phyloP scores from a whole-genome alignment of 2,888 invertebrate species.

The Eutolmus rufibarbis region DNA sequence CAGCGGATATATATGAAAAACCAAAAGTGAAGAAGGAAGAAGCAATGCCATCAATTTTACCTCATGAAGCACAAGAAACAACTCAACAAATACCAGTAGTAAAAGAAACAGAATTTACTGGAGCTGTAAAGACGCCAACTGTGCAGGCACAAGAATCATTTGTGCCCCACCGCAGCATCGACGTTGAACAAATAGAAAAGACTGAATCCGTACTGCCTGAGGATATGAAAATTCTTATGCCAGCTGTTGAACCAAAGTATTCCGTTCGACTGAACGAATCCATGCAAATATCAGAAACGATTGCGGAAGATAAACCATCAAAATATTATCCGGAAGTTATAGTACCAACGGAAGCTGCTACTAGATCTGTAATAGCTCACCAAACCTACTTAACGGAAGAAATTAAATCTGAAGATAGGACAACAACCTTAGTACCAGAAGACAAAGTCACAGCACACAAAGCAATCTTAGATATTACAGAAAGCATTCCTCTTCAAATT shows the following conservation, averaged over 20 bases:
- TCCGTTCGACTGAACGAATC: slow-evolving; percentile 72
- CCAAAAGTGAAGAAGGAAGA: slow-evolving; percentile 55
- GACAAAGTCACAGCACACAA: slow-evolving; percentile 68
- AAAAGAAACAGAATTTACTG: slow-evolving; percentile 68
- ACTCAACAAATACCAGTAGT: slow-evolving; percentile 69
- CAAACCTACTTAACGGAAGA: slow-evolving; percentile 72
- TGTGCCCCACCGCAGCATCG: slow-evolving; percentile 70
- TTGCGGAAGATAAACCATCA: slow-evolving; percentile 74
- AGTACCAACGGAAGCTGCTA: slow-evolving; percentile 80
- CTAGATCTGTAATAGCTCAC: slow-evolving; percentile 70
- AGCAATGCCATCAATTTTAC: slow-evolving; percentile 67
- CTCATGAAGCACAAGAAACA: slow-evolving; percentile 73
- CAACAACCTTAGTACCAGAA: slow-evolving; percentile 69
- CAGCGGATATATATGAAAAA: slow-evolving; percentile 49
- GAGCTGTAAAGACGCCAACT: slow-evolving; percentile 62
- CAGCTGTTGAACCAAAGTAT: slow-evolving; percentile 67
- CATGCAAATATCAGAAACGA: slow-evolving; percentile 72
- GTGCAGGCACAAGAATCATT: slow-evolving; percentile 68
- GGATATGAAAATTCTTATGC: slow-evolving; percentile 62
- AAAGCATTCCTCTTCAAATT: slow-evolving; percentile 69
- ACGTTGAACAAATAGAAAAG: slow-evolving; percentile 72
- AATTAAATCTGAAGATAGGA: slow-evolving; percentile 73
- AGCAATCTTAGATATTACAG: slow-evolving; percentile 68
- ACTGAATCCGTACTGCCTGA: slow-evolving; percentile 69
- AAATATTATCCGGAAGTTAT: slow-evolving; percentile 81